A percentile compares a stretch with the other conserved stretches of the same genome.
Evolutionary conservation across 2,888 invertebrate species (phyloP).

Genomic region (Calephelis perditalis): DNA sequence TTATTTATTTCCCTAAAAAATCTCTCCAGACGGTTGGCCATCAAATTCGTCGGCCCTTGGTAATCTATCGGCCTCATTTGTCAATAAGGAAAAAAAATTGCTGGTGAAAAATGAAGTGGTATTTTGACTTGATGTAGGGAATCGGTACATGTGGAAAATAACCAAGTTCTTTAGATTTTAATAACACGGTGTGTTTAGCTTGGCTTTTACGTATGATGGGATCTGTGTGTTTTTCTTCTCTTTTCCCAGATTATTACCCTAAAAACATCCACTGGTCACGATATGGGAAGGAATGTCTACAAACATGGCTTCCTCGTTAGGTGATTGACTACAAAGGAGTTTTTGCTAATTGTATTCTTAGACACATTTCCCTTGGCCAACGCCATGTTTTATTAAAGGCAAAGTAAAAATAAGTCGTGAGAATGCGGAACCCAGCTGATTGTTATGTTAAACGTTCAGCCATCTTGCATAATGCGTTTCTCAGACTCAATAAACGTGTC

Average conservation of each 20-base stretch:
- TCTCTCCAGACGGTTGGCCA: too few relatives aligned
- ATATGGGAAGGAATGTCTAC: background rate
- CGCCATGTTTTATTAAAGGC: conserved; percentile 10
- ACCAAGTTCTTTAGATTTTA: too few relatives aligned
- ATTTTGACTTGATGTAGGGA: too few relatives aligned
- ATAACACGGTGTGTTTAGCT: too few relatives aligned
- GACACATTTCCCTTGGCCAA: conserved; percentile 16
- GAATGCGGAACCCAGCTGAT: conserved; percentile 12
- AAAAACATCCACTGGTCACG: conserved; percentile 5
- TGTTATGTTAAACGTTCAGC: conserved; percentile 2
- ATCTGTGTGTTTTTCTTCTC: background rate
- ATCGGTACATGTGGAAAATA: too few relatives aligned
- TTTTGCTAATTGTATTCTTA: conserved; percentile 17
- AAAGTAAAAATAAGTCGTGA: conserved; percentile 17
- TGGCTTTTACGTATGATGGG: background rate
- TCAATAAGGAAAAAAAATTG: too few relatives aligned
- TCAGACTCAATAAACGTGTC: conserved; percentile 10
- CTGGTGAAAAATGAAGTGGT: too few relatives aligned
- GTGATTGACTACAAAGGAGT: conserved; percentile 25
- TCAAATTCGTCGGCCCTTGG: too few relatives aligned
- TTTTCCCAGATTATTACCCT: conserved; percentile 5
- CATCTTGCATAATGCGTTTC: conserved; percentile 10
- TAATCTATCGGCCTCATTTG: too few relatives aligned
- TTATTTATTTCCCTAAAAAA: too few relatives aligned
- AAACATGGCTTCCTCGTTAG: background rate